Base-by-base conservation (phyloP, 2,113 vertebrate genomes). In the Oxygymnocypris stewartii region DNA sequence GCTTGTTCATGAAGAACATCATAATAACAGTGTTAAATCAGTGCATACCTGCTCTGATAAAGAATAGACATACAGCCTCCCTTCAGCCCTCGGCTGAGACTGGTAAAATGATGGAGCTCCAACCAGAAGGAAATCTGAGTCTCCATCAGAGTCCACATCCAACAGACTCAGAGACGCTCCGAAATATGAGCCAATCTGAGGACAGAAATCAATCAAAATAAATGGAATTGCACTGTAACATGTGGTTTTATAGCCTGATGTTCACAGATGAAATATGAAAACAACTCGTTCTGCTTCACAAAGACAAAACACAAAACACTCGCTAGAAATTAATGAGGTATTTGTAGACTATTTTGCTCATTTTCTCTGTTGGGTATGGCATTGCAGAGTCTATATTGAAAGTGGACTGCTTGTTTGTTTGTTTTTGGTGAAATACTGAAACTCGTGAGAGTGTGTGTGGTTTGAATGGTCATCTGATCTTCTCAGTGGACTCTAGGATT, bases 151-250 rank as follows among this genome's bases (percentile, higher is more conserved):
- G 71, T 96, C 85, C 8, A 96, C 1, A 10, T 97, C 96, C 11
- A 96, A 0, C 1, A 94, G 88, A 83, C 95, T 95, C 44, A 97
- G 86, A 84, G 95, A 96, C 1, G 92, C 94, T 8, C 96, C 96
- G 54, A 97, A 97, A 89, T 96, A 97, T 31, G 96, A 96, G 23
- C 96, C 96, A 7, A 96, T 92, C 96, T 97, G 90, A 77, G 90
- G 73, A 74, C 20, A 49, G 42, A 7, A 54, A 31, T 49, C 0
- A 69, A 73, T 28, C 40, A 23, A 6, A 37, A 73, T 2, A 2
- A 79, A 59, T 79, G 12, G 3, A 40, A 13, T 0, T 76, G 11
- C 12, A 78, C 18, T 4, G 0, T 73, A 40, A 7, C 35, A 73
- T 20, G 40, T 40, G 9, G 35, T 71, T 23, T 23, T 54, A 40